Conservation (phyloP, 2,113 vertebrate genomes). For the Lipophrys pholis region DNA sequence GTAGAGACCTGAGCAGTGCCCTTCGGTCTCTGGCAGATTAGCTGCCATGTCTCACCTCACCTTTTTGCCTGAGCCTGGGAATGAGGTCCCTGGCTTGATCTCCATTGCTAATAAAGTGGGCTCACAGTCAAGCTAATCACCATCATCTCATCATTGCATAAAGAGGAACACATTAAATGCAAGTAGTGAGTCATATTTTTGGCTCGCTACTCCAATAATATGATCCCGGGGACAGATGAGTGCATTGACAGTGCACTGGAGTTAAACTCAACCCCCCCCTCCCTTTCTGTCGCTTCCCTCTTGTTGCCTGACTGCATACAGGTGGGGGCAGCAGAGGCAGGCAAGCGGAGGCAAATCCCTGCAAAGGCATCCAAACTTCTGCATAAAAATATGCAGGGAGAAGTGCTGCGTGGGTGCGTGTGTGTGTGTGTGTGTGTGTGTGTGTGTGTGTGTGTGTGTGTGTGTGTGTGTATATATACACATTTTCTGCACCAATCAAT, state of each 20-base stretch:
- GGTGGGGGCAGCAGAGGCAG: constrained; percentile 44
- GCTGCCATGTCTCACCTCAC: neutral
- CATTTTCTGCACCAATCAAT: constrained; percentile 6
- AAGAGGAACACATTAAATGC: constrained; percentile 80
- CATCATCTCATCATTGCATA: constrained; percentile 82
- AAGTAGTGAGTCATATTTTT: constrained; percentile 73
- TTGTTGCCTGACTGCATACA: constrained; percentile 15
- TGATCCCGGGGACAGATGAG: constrained; percentile 34
- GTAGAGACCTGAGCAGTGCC: neutral
- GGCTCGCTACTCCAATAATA: constrained; percentile 37
- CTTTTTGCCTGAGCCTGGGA: constrained; percentile 8
- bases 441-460: neutral
- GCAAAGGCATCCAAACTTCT: constrained; percentile 13
- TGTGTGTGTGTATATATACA: constrained; percentile 1
- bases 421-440: constrained; percentile 4
- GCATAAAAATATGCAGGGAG: constrained; percentile 8
- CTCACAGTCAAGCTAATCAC: constrained; percentile 83
- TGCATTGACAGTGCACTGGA: constrained; percentile 14
- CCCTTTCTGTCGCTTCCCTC: neutral
- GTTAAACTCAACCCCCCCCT: neutral
- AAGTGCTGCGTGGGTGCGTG: neutral
- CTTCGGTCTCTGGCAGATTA: neutral
- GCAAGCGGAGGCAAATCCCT: constrained; percentile 24
- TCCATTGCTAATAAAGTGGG: constrained; percentile 79
- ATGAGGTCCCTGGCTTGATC: constrained; percentile 69